A percentile compares a stretch with the other conserved stretches of the same genome.
Evolutionary conservation across 2,888 invertebrate genomes (phyloP).

Genomic region (Megastigmus dorsalis): DNA sequence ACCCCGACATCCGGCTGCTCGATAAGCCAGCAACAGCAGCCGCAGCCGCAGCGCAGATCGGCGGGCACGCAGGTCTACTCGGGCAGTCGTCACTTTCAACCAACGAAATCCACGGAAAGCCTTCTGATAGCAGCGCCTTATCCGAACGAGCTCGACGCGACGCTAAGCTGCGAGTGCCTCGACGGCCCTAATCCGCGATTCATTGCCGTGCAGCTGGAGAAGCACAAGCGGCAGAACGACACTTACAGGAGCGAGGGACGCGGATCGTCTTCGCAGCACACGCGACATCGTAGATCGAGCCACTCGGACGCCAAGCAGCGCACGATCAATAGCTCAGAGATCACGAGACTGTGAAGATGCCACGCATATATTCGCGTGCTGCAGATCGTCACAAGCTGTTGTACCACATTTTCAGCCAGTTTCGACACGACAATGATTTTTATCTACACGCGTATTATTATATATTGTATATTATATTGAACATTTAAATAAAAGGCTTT

Average conservation of each 20-base stretch:
- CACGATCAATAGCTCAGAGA: slow-evolving; percentile 68
- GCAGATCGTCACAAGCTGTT: too few relatives aligned
- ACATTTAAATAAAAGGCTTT: slow-evolving; percentile 40
- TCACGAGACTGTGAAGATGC: slow-evolving; percentile 66
- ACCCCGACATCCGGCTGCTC: slow-evolving; percentile 67
- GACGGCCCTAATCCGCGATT: slow-evolving; percentile 70
- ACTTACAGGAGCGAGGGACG: slow-evolving; percentile 56
- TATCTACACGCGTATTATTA: slow-evolving; percentile 18
- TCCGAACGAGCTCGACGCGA: slow-evolving; percentile 80
- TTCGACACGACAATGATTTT: neutral
- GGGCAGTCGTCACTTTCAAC: slow-evolving; percentile 76
- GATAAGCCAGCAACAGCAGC: slow-evolving; percentile 63
- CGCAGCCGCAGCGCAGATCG: slow-evolving; percentile 75
- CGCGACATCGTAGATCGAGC: slow-evolving; percentile 70
- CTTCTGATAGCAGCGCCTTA: slow-evolving; percentile 82
- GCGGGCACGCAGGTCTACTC: slow-evolving; percentile 74
- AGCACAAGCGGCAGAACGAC: slow-evolving; percentile 66
- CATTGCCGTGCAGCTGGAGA: slow-evolving; percentile 66
- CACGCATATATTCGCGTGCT: neutral
- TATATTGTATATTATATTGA: slow-evolving; percentile 29
- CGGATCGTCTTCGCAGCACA: slow-evolving; percentile 54
- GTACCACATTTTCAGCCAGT: too few relatives aligned
- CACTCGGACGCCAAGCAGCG: slow-evolving; percentile 70
- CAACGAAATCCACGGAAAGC: slow-evolving; percentile 89
- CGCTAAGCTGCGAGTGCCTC: slow-evolving; percentile 84